Conservation (phyloP, 2,797 vertebrate species). For the Danio jaintianensis region DNA sequence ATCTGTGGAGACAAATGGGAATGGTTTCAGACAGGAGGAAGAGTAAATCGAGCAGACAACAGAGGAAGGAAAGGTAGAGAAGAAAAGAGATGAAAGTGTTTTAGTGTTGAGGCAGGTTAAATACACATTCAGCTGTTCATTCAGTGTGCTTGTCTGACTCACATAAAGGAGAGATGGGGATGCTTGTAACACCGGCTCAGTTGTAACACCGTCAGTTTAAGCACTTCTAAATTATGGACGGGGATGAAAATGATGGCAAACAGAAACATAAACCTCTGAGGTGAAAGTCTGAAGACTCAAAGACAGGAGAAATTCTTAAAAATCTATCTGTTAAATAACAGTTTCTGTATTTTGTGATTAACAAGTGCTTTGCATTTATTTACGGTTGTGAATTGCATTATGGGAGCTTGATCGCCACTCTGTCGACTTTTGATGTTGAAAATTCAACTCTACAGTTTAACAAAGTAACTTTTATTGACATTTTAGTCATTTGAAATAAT, state of each 20-base stretch:
- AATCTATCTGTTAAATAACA: too few species aligned
- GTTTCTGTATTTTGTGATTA: too few species aligned
- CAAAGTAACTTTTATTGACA: too few species aligned
- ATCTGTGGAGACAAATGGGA: conserved; percentile 44
- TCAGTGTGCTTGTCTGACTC: conserved; percentile 6
- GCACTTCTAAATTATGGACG: conserved; percentile 1
- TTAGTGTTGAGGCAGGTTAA: conserved; percentile 36
- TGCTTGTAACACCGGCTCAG: not conserved
- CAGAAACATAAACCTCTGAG: not conserved
- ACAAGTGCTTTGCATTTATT: too few species aligned
- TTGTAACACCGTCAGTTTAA: not conserved
- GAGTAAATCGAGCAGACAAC: conserved; percentile 46
- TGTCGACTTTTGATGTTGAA: too few species aligned
- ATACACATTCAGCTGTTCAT: conserved; percentile 1
- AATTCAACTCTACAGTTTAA: too few species aligned
- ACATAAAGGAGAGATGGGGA: not conserved
- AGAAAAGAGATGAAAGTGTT: not conserved
- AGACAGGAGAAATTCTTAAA: too few species aligned
- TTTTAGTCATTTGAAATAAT: too few species aligned
- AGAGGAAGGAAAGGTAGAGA: conserved; percentile 2
- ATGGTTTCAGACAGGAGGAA: conserved; percentile 39
- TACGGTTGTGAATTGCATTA: too few species aligned
- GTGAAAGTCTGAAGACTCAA: not conserved
- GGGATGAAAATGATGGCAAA: not conserved
- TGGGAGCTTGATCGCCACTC: too few species aligned